Conservation (phyloP, 2,113 vertebrate species). For the Zeus faber region DNA sequence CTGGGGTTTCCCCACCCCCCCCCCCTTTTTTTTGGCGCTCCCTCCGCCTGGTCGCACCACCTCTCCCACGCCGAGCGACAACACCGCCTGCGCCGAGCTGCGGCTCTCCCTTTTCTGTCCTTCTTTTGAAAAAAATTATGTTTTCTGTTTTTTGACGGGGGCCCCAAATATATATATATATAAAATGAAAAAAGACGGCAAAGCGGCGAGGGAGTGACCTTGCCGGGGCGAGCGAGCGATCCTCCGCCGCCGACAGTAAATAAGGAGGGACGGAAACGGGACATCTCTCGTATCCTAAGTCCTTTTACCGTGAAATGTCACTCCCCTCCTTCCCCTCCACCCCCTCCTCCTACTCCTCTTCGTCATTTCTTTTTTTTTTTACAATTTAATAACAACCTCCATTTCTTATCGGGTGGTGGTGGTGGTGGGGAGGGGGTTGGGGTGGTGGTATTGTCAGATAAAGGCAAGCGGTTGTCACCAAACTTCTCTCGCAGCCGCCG, state of each 20-base stretch:
- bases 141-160: too few species aligned
- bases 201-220: conserved; percentile 61
- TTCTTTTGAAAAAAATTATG: too few species aligned
- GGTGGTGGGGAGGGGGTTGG: neutral
- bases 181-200: too few species aligned
- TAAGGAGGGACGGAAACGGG: conserved; percentile 45
- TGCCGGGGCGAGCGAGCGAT: conserved; percentile 55
- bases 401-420: conserved; percentile 49
- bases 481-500: conserved; percentile 44
- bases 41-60: too few species aligned
- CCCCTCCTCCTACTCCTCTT: neutral
- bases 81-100: too few species aligned
- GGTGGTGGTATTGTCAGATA: conserved; percentile 64
- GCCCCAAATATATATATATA: too few species aligned
- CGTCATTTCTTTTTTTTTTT: conserved; percentile 19
- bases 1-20: too few species aligned
- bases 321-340: conserved; percentile 7
- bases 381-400: conserved; percentile 66
- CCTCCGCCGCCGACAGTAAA: conserved; percentile 51
- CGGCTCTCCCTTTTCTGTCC: too few species aligned
- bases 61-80: too few species aligned
- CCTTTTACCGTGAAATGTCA: conserved; percentile 52
- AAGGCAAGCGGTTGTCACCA: conserved; percentile 61
- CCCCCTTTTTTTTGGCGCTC: too few species aligned
- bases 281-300: conserved; percentile 50